phyloP scores from a whole-genome alignment of 2,113 vertebrate species.

The Bufo bufo region DNA sequence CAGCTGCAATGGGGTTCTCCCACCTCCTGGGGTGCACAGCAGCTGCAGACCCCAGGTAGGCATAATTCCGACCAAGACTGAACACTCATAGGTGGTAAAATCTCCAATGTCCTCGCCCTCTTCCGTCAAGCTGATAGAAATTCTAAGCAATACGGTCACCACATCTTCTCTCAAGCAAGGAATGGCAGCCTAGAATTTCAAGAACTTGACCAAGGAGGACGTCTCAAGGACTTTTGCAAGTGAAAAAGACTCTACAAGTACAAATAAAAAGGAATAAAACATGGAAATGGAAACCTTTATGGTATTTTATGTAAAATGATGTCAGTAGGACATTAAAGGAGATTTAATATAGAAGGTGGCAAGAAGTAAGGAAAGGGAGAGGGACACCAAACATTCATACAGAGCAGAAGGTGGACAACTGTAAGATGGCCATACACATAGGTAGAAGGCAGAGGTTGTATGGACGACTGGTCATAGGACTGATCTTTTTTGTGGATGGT shows the following conservation, averaged over 20 bases:
- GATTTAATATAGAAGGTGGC: background rate
- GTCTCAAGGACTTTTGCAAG: background rate
- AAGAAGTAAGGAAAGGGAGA: background rate
- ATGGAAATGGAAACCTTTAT: background rate
- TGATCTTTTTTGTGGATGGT: background rate
- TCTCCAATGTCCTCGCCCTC: background rate
- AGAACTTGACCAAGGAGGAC: background rate
- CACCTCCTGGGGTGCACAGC: background rate
- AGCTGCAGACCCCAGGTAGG: background rate
- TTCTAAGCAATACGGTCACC: background rate
- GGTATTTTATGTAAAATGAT: background rate
- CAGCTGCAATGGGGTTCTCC: background rate
- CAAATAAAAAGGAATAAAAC: background rate
- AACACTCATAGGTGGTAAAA: background rate
- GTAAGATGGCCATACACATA: background rate
- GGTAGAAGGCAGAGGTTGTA: background rate
- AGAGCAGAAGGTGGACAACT: background rate
- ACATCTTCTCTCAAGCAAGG: background rate
- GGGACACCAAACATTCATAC: background rate
- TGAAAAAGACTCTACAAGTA: no score
- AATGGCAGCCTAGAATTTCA: background rate
- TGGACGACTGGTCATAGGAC: background rate
- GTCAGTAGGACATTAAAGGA: no score
- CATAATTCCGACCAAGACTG: no score
- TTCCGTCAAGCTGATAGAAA: background rate